phyloP scores from a whole-genome alignment of 1,140 invertebrate species.

The Leptinotarsa texana region DNA sequence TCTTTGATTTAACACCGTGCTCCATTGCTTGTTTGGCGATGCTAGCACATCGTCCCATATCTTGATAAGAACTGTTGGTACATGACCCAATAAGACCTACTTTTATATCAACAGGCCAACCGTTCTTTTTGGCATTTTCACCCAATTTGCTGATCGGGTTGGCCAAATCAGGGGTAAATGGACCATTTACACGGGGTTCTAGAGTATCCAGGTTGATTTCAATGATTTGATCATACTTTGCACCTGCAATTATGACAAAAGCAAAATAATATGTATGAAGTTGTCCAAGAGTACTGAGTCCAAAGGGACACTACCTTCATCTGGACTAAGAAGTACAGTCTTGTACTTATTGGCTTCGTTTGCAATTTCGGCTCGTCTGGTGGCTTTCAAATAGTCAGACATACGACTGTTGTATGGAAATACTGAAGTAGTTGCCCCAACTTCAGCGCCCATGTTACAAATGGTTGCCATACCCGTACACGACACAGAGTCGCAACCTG shows the following conservation, averaged over 20 bases:
- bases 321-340: constrained; percentile 47
- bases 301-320: constrained; percentile 31
- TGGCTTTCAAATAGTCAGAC: constrained; percentile 91
- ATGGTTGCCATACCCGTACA: constrained; percentile 99
- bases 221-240: constrained; percentile 86
- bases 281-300: too few species aligned
- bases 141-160: constrained; percentile 93
- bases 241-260: constrained; percentile 56
- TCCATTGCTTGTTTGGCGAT: constrained; percentile 90
- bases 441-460: constrained; percentile 99
- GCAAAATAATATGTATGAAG: too few species aligned
- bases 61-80: constrained; percentile 99
- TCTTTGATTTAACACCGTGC: constrained; percentile 94
- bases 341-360: constrained; percentile 77
- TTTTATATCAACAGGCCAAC: constrained; percentile 94
- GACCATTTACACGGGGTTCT: constrained; percentile 98
- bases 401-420: constrained; percentile 97
- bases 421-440: constrained; percentile 97
- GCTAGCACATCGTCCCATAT: constrained; percentile 96
- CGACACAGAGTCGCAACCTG: constrained; percentile 96
- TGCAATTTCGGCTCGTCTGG: constrained; percentile 81
- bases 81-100: constrained; percentile 98
- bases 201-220: constrained; percentile 80
- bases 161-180: constrained; percentile 98
- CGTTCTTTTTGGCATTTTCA: constrained; percentile 84